Evolutionary conservation across 2,113 vertebrate species (phyloP), one percentile per base, ranked within the genome.

Genomic region (Sinocyclocheilus maitianheensis): DNA sequence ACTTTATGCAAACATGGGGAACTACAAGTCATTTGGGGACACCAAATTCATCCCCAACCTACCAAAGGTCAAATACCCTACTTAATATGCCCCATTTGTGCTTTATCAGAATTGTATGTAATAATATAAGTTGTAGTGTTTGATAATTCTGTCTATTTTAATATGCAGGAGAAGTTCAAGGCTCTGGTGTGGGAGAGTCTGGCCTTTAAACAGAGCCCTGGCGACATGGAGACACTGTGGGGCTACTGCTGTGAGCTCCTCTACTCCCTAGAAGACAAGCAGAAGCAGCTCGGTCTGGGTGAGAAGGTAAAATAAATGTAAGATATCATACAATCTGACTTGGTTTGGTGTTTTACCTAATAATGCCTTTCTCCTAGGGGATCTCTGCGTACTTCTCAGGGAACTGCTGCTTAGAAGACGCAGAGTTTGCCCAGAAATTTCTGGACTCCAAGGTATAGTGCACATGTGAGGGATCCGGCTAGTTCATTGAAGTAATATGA

Each of bases 11-110:
- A 98, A 98, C 92, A 98, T 98, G 97, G 97, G 97, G 67, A 98
- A 98, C 94, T 98, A 98, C 91, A 98, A 98, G 87, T 98, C 97
- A 30, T 98, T 98, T 9, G 97, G 97, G 4, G 97, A 98, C 92
- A 97, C 97, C 34, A 98, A 98, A 90, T 98, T 98, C 89, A 93
- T 98, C 60, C 97, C 97, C 83, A 97, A 96, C 89, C 87, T 98
- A 20, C 94, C 96, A 9, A 96, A 96, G 96, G 97, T 97, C 89
- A 94, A 72, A 5, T 43, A 4, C 69, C 16, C 5, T 51, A 77
- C 20, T 10, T 22, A 51, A n/a, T 18, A 53, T 51, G 5, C 7
- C 37, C 40, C 40, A n/a, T 46, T 22, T 46, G 40, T 75, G 22
- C 9, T 72, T 8, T 10, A 7, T 26, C n/a, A 62, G 22, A 34